phyloP scores from a whole-genome alignment of 1,140 invertebrate species.

The Anagrus nilaparvatae region DNA sequence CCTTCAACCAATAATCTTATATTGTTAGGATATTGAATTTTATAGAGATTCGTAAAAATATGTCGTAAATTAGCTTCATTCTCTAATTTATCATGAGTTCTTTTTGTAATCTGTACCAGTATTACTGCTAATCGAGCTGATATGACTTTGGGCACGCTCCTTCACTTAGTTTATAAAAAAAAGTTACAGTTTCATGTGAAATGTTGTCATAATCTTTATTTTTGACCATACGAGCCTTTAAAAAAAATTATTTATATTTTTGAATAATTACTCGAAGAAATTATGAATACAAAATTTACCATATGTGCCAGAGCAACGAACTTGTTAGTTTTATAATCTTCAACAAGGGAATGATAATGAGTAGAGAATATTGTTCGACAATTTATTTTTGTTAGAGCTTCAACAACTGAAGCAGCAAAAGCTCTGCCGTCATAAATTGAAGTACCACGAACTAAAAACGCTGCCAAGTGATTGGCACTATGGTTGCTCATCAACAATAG shows the following conservation, averaged over 20 bases:
- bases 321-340: conserved; percentile 61
- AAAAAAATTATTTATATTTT: conserved; percentile 13
- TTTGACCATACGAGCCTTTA: conserved; percentile 89
- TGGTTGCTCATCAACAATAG: too few species aligned
- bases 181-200: conserved; percentile 83
- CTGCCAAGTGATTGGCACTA: too few species aligned
- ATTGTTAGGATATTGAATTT: too few species aligned
- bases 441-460: conserved; percentile 72
- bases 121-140: conserved; percentile 84
- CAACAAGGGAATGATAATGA: conserved; percentile 90
- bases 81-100: conserved; percentile 56
- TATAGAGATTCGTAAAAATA: too few species aligned
- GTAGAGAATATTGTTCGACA: conserved; percentile 89
- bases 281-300: conserved; percentile 47
- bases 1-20: too few species aligned
- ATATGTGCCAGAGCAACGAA: conserved; percentile 79
- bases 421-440: conserved; percentile 93
- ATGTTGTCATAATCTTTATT: conserved; percentile 60
- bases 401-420: conserved; percentile 80
- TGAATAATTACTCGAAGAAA: neutral
- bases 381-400: conserved; percentile 59
- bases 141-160: conserved; percentile 96
- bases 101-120: conserved; percentile 53
- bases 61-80: conserved; percentile 41
- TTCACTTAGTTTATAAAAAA: conserved; percentile 84